Base-by-base conservation (phyloP, 2,888 invertebrate species). In the Melangyna quadrimaculata region DNA sequence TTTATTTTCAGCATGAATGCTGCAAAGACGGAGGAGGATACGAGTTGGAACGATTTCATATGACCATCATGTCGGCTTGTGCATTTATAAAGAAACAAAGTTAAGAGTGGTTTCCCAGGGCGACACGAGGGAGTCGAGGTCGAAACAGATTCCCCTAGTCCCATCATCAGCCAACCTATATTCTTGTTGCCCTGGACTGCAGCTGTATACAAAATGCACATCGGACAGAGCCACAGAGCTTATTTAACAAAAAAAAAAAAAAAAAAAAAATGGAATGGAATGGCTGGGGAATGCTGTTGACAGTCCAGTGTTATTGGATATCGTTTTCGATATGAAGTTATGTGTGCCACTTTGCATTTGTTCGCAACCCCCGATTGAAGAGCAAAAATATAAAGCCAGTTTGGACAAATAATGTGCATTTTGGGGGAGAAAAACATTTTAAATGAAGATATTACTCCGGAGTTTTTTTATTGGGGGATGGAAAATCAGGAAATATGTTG, bases 301-400 rank as follows among this genome's bases (percentile, higher is more conserved):
- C 70, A 81, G 71, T 53, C 65, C 65, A 61, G 81, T 71, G 65
- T 71, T 74, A 78, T 78, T 65, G 74, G 78, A 78, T 78, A 74
- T 71, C 74, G 69, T 72, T 65, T 78, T 74, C 63, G 71, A 83
- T 83, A 74, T 78, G 65, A 83, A 83, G 71, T 83, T 78, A 83
- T 83, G 78, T 63, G 55, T 73, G 74, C 65, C 51, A 67, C 43
- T 74, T 83, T 83, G 40, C 65, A 78, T 74, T 78, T 53, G 27
- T 67, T 59, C 29, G 1, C 10, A 43, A 6, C 0, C 0, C 35
- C 19, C 19, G 35, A 51, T 22, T 35, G 35, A 67, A 35, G 35
- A 51, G 10, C 48, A 67, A 67, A 67, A 67, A 51, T 67, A 51
- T 70, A 57, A 57, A 32, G 32, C 70, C 57, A 71, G 29, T 22